Percentiles rank a stretch among this genome's conserved stretches.
Conservation (phyloP, 2,113 vertebrate genomes). For the Sialia sialis region DNA sequence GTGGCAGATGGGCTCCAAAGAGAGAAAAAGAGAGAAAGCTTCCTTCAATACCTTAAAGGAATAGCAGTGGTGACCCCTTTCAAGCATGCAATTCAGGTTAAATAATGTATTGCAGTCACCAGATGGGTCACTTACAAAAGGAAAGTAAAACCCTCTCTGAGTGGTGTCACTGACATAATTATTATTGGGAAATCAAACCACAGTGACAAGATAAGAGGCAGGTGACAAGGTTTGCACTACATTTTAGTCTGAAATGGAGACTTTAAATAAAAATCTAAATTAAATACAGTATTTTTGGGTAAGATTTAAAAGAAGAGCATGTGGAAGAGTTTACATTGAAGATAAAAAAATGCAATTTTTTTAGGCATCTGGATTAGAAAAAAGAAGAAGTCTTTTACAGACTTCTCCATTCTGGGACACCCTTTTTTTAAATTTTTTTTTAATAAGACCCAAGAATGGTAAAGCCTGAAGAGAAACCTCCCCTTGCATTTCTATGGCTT, state of each 20-base stretch:
- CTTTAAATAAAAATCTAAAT: background rate
- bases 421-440: no score
- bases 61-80: background rate
- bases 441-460: background rate
- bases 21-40: background rate
- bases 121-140: background rate
- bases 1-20: background rate
- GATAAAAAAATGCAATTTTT: background rate
- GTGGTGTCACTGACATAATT: background rate
- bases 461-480: background rate
- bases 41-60: background rate
- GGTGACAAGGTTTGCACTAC: background rate
- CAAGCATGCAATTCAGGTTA: background rate
- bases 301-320: background rate
- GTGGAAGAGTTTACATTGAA: background rate
- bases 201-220: background rate
- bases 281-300: background rate
- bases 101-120: background rate
- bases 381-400: background rate
- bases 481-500: background rate
- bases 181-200: background rate
- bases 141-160: background rate
- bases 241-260: background rate
- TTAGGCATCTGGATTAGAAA: background rate
- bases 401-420: background rate